phyloP scores from a whole-genome alignment of 2,113 vertebrate species.

The Geococcyx californianus region DNA sequence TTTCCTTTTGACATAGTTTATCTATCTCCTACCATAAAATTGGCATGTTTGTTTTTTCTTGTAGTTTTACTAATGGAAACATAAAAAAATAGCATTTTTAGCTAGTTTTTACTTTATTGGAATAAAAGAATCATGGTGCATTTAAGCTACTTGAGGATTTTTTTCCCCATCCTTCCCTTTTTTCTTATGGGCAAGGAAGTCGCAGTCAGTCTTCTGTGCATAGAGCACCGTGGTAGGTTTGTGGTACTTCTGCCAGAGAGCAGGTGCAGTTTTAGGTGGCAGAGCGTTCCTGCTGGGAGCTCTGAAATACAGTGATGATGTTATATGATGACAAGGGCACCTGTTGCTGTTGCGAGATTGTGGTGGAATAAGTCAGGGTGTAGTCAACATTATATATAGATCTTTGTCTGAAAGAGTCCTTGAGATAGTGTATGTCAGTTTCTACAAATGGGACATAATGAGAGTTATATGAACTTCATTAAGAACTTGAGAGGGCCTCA shows the following conservation, averaged over 20 bases:
- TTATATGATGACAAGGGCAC: fast-evolving
- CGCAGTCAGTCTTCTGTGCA: background rate
- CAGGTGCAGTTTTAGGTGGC: background rate
- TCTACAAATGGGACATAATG: fast-evolving
- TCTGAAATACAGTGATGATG: background rate
- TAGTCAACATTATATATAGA: background rate
- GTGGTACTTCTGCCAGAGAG: background rate
- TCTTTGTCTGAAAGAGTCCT: background rate
- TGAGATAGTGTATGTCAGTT: background rate
- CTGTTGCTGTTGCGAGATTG: background rate
- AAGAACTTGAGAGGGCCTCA: background rate
- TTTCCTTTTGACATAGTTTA: background rate
- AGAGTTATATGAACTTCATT: background rate
- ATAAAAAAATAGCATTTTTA: background rate
- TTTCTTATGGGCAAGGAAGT: background rate
- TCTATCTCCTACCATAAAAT: background rate
- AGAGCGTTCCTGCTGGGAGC: background rate
- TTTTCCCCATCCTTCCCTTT: background rate
- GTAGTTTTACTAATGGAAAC: background rate
- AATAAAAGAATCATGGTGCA: background rate
- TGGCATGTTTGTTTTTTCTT: background rate
- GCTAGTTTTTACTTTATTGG: background rate
- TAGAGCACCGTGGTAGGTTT: background rate
- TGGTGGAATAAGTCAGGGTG: background rate
- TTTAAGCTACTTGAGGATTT: background rate